A percentile compares a stretch with the other conserved stretches of the same genome.
These are phyloP conservation scores for Hystrix brachyura DNA, from an alignment of 2,113 vertebrate species.

Conservation along the genomic window DNA sequence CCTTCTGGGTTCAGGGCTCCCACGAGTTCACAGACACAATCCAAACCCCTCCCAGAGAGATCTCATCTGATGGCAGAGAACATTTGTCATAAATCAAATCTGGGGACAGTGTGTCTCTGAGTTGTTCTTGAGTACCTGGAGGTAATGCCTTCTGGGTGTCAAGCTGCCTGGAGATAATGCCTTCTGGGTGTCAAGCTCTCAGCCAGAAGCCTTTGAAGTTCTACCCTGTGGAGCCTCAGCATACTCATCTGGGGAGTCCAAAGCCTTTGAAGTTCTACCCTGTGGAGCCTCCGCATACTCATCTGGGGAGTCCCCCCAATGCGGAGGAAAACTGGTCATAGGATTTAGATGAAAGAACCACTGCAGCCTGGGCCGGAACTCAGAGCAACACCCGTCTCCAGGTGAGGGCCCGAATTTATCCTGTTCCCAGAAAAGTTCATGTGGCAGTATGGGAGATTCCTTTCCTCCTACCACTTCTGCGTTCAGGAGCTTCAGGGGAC, in stretches of 20 bases:
- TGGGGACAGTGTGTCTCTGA: not conserved
- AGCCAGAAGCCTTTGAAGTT: not conserved
- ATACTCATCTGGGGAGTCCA: too few species aligned
- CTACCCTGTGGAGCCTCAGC: not conserved
- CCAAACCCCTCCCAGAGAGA: not conserved
- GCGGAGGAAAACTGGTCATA: not conserved
- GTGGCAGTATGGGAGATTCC: not conserved
- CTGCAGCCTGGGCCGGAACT: not conserved
- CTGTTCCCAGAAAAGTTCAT: conserved; percentile 65
- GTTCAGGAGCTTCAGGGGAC: not conserved
- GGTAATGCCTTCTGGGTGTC: not conserved
- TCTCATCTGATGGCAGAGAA: not conserved
- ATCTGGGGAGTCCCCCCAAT: not conserved
- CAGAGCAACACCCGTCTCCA: not conserved
- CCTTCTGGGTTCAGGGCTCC: not conserved
- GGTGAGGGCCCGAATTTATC: not conserved
- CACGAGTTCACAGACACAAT: not conserved
- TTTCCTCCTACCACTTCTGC: not conserved
- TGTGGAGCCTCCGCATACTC: not conserved
- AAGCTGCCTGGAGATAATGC: not conserved
- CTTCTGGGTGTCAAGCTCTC: not conserved
- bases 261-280: not conserved
- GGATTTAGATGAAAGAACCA: not conserved
- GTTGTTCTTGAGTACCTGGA: not conserved
- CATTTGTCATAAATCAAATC: not conserved